phyloP scores from a whole-genome alignment of 2,113 vertebrate genomes.

The Colius striatus region DNA sequence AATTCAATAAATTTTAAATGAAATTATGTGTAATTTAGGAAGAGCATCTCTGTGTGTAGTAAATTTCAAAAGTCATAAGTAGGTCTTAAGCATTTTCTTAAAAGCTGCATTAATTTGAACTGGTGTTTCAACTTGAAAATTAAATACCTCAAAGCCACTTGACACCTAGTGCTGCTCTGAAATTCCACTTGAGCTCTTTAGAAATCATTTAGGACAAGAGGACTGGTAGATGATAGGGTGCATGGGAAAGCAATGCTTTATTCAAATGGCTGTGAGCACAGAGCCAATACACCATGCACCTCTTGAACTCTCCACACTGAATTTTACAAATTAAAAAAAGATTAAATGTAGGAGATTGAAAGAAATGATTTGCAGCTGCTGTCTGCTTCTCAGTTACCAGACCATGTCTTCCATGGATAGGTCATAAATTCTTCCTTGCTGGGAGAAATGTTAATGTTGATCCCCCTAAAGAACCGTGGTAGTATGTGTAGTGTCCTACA shows the following conservation, averaged over 20 bases:
- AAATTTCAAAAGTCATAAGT: neutral
- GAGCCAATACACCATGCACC: neutral
- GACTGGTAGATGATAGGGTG: neutral
- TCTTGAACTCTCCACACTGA: neutral
- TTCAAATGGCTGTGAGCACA: neutral
- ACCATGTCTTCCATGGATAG: slow-evolving; percentile 29
- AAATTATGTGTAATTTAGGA: neutral
- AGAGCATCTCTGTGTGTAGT: neutral
- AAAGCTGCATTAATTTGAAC: neutral
- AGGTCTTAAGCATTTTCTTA: neutral
- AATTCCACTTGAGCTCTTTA: neutral
- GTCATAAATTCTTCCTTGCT: slow-evolving; percentile 48
- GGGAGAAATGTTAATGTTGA: neutral
- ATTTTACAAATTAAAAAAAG: neutral
- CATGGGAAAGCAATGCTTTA: neutral
- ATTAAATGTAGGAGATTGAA: neutral
- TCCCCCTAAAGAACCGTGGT: neutral
- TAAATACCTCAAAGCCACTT: neutral
- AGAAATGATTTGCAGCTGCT: slow-evolving; percentile 45
- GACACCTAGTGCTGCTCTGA: neutral
- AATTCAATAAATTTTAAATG: neutral
- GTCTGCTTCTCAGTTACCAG: slow-evolving; percentile 60
- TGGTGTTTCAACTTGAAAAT: neutral
- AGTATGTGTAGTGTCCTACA: neutral
- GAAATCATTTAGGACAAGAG: neutral